A percentile compares a stretch with the other conserved stretches of the same genome.
Conservation (phyloP, 2,888 invertebrate genomes). For the Oxyscelio sp. region DNA sequence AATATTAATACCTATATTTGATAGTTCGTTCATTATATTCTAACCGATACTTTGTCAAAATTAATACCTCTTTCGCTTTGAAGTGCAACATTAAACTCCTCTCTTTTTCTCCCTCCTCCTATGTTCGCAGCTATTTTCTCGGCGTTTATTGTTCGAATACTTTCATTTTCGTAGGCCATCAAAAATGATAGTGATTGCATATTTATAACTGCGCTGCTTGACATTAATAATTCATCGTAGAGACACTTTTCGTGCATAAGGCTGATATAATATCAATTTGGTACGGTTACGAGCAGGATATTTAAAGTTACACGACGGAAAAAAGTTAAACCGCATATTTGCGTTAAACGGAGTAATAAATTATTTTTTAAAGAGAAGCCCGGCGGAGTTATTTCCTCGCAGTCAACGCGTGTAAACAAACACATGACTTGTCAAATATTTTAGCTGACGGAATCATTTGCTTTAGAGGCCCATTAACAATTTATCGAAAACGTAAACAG, state of each 20-base stretch:
- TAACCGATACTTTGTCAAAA: conserved; percentile 68
- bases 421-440: conserved; percentile 6
- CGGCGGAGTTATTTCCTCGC: conserved; percentile 10
- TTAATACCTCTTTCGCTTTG: conserved; percentile 53
- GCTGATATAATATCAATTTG: conserved; percentile 54
- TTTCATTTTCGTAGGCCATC: conserved; percentile 32
- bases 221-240: conserved; percentile 57
- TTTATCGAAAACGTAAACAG: no score
- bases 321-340: conserved; percentile 44
- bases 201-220: conserved; percentile 45
- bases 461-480: no score
- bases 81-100: conserved; percentile 54
- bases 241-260: conserved; percentile 25
- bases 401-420: conserved; percentile 25
- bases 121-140: background rate
- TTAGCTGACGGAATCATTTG: background rate
- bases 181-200: conserved; percentile 46
- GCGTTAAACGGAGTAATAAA: conserved; percentile 61
- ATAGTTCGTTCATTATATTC: conserved; percentile 65
- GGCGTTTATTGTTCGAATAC: conserved; percentile 48
- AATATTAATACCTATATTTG: conserved; percentile 65
- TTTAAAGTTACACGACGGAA: conserved; percentile 38
- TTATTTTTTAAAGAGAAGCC: conserved; percentile 56
- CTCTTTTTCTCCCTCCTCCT: background rate
- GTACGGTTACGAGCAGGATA: conserved; percentile 44